phyloP scores from a whole-genome alignment of 35 echinoderm and acorn worm genomes.

The Amphiura filiformis region DNA sequence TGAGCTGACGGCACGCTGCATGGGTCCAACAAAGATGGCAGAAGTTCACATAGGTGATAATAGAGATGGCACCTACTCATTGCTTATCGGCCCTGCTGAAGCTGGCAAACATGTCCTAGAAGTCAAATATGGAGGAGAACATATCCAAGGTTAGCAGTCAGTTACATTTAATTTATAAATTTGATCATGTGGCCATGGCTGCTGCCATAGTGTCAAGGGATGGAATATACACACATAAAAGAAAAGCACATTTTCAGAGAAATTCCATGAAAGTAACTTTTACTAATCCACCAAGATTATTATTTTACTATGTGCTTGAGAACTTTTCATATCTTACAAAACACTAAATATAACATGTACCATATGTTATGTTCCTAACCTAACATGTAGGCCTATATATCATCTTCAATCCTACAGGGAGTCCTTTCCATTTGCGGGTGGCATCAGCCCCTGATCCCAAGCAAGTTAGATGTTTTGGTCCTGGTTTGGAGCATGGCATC shows the following conservation, averaged over 20 bases:
- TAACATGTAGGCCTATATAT: too few relatives aligned
- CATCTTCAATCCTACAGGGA: too few relatives aligned
- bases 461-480: slow-evolving; percentile 74
- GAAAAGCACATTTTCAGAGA: too few relatives aligned
- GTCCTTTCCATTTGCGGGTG: slow-evolving; percentile 79
- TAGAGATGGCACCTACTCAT: slow-evolving; percentile 66
- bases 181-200: background rate
- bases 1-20: slow-evolving; percentile 74
- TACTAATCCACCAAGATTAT: too few relatives aligned
- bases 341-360: too few relatives aligned
- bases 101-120: slow-evolving; percentile 71
- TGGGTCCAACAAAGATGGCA: slow-evolving; percentile 66
- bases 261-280: too few relatives aligned
- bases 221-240: too few relatives aligned
- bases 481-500: slow-evolving; percentile 90
- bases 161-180: background rate
- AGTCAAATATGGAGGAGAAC: slow-evolving; percentile 84
- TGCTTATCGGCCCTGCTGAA: slow-evolving; percentile 71
- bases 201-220: background rate
- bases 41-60: slow-evolving; percentile 77
- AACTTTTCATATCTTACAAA: too few relatives aligned
- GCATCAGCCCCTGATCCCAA: slow-evolving; percentile 79
- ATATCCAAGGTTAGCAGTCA: slow-evolving; percentile 82
- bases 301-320: too few relatives aligned
- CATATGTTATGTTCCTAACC: too few relatives aligned